Conservation (phyloP, 2,797 vertebrate species). For the Poeciliopsis turneri region DNA sequence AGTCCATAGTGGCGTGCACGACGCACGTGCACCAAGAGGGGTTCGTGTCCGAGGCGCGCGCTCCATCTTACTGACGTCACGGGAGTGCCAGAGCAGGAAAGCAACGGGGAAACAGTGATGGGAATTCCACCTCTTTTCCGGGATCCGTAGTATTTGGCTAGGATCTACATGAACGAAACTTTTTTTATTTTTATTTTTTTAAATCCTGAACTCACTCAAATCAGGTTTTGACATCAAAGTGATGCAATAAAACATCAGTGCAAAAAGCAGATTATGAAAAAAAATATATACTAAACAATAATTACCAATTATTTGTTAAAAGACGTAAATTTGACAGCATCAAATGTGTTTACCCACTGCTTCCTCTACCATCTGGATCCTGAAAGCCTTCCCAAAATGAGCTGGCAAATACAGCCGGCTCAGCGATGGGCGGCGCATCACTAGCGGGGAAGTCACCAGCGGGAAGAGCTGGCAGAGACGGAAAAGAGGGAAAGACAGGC, state of each 20-base stretch:
- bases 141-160: background rate
- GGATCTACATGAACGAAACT: background rate
- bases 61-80: constrained; percentile 70
- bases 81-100: constrained; percentile 55
- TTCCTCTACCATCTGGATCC: background rate
- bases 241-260: background rate
- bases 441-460: constrained; percentile 66
- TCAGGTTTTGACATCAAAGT: background rate
- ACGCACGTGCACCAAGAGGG: background rate
- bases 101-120: constrained; percentile 30
- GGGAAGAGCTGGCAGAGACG: constrained; percentile 57
- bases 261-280: background rate
- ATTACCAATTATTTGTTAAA: background rate
- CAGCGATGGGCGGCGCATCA: background rate
- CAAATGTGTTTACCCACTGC: background rate
- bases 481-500: constrained; percentile 50
- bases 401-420: background rate
- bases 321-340: background rate
- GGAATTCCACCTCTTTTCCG: background rate
- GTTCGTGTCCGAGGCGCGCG: constrained; percentile 51
- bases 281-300: background rate
- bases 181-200: background rate
- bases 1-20: constrained; percentile 21
- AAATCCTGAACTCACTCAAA: background rate
- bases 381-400: background rate